Evolutionary conservation across 2,113 vertebrate species (phyloP).

Genomic region (Acanthisitta chloris): DNA sequence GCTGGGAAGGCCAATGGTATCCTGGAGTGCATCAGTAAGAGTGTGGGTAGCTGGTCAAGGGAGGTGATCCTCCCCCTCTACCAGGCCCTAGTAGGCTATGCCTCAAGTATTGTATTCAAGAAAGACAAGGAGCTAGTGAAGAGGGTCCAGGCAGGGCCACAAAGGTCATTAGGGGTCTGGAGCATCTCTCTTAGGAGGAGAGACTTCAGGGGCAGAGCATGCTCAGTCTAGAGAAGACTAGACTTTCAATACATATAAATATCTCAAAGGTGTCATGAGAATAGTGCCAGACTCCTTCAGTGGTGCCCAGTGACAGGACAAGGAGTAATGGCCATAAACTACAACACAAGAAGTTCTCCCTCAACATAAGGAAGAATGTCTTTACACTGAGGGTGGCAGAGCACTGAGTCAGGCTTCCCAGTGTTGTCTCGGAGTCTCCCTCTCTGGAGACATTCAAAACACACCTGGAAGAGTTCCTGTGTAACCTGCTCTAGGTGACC

Average conservation of each 20-base stretch:
- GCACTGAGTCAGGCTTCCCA: neutral
- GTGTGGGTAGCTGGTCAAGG: rapidly evolving
- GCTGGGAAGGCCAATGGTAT: neutral
- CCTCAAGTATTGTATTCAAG: neutral
- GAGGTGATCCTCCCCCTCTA: neutral
- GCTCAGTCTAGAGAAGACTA: neutral
- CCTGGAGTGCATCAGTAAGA: rapidly evolving
- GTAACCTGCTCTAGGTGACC: neutral
- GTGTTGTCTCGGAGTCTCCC: too few relatives aligned
- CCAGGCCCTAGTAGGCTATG: neutral
- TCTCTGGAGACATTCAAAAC: neutral
- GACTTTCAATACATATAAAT: too few relatives aligned
- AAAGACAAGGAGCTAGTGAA: neutral
- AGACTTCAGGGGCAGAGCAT: neutral
- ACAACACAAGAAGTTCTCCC: neutral
- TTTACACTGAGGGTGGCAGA: neutral
- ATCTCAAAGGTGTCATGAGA: neutral
- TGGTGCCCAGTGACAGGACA: neutral
- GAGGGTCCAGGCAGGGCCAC: neutral
- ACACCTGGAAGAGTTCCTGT: neutral
- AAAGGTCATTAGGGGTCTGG: neutral
- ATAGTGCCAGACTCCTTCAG: neutral
- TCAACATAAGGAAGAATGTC: neutral
- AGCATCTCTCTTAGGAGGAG: neutral
- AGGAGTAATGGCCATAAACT: neutral